A percentile compares a stretch with the other conserved stretches of the same genome.
These are phyloP conservation scores for Meteorus colon DNA, from an alignment of 2,888 invertebrate genomes.

Conservation along the genomic window DNA sequence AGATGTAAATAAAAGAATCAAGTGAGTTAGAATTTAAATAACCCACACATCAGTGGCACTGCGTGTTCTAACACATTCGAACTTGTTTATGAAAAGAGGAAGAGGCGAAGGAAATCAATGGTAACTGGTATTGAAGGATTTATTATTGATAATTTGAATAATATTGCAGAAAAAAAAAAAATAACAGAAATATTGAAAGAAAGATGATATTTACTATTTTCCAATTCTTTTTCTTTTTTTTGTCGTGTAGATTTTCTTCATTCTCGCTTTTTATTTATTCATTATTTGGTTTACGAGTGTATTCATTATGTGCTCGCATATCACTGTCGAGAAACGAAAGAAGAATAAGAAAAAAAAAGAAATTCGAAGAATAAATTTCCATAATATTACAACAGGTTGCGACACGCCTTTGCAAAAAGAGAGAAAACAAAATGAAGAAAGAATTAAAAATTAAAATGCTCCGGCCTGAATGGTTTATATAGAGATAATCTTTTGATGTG, in stretches of 20 bases:
- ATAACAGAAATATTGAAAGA: neutral
- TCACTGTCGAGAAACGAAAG: constrained; percentile 49
- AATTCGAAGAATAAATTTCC: constrained; percentile 67
- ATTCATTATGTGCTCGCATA: constrained; percentile 33
- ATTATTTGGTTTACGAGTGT: neutral
- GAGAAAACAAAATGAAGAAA: too few species aligned
- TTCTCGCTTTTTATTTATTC: neutral
- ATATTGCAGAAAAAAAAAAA: too few species aligned
- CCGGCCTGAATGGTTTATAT: constrained; percentile 53
- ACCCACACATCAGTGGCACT: neutral
- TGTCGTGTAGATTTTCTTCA: neutral
- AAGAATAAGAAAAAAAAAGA: constrained; percentile 14
- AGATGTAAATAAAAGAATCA: constrained; percentile 43
- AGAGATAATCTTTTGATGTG: constrained; percentile 10
- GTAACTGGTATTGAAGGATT: too few species aligned
- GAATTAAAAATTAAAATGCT: constrained; percentile 43
- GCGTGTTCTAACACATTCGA: neutral
- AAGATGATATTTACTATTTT: neutral
- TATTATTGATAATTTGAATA: too few species aligned
- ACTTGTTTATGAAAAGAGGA: neutral
- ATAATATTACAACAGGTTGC: constrained; percentile 69
- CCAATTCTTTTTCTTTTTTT: neutral
- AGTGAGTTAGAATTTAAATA: constrained; percentile 21
- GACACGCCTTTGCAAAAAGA: constrained; percentile 63
- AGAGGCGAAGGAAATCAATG: too few species aligned